Base-by-base conservation (phyloP, 53 echinoderm and acorn worm genomes). In the Arbacia lixula region DNA sequence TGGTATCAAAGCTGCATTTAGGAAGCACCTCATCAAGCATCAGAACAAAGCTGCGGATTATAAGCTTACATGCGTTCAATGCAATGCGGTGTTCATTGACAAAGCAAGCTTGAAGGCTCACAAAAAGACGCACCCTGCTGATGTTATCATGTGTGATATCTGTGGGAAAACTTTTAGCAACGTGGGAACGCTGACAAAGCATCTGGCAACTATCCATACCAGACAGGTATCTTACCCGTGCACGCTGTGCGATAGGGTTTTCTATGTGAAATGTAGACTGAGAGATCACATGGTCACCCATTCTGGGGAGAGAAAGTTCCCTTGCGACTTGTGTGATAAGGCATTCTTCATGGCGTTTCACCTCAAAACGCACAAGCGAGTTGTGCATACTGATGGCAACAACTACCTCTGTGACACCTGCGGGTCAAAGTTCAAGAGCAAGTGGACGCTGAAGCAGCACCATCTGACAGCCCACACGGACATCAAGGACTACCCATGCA, bases 401-500 rank as follows among this genome's bases (percentile, higher is more conserved):
- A 63, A 41, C 14, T 81, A 50, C 17, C 31, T 81, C 1, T 81
- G 82, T 64, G 82, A 62, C 32, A 27, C 64, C 4, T 81, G 82
- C 42, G 82, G 82, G 17, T 37, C 82, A 43, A 40, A 6, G 2
- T 64, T 63, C 50, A 81, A 81, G 33, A 32, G 64, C 50, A 81
- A 62, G 41, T 43, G 63, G 6, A 81, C 30, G 30, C 65, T 81
- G 29, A 81, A 81, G 31, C 82, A 81, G 82, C 82, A 81, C 28
- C 82, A 81, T 64, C 51, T 81, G 19, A 81, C 82, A 3, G 35
- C 39, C 11, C 82, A 81, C 42, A 81, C 82, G 0, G 51, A 62
- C 16, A 42, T 27, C 21, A 63, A 46, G 82, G 43, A 64, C 29
- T 81, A 60, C 50, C 64, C 63, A 1, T 81, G 82, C 49, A 30